Evolutionary conservation across 2,888 invertebrate species (phyloP).

Genomic region (Diplazon laetatorius): DNA sequence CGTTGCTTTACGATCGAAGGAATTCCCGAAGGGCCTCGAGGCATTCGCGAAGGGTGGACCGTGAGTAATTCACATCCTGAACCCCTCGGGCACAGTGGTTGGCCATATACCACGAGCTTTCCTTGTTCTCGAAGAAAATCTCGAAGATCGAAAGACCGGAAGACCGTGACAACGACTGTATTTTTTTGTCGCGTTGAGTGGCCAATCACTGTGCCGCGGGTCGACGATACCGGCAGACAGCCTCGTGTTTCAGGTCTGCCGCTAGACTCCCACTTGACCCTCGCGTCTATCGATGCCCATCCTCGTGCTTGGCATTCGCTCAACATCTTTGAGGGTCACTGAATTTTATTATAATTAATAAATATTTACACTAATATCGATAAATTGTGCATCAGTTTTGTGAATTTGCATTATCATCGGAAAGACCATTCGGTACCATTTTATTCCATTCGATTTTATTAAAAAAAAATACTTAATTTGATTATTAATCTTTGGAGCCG

Average conservation of each 20-base stretch:
- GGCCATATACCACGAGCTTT: neutral
- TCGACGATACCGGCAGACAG: slow-evolving; percentile 3
- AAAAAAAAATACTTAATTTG: too few species aligned
- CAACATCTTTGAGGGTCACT: neutral
- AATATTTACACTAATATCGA: too few species aligned
- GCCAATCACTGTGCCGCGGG: neutral
- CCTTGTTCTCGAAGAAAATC: neutral
- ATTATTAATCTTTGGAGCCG: too few species aligned
- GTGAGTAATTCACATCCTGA: slow-evolving; percentile 8
- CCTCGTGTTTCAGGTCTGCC: neutral
- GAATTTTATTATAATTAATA: neutral
- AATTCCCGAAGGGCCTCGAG: slow-evolving; percentile 36
- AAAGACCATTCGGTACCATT: too few species aligned
- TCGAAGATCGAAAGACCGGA: neutral
- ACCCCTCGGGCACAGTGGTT: neutral
- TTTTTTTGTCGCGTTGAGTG: neutral
- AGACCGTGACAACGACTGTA: neutral
- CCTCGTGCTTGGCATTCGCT: neutral
- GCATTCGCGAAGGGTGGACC: slow-evolving; percentile 14
- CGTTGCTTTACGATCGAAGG: slow-evolving; percentile 21
- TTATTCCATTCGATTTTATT: too few species aligned
- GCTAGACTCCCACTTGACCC: neutral
- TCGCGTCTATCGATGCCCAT: neutral
- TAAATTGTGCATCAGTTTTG: too few species aligned
- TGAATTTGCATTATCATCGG: too few species aligned